Base-by-base conservation (phyloP, 2,797 vertebrate genomes). In the Danio tinwini region DNA sequence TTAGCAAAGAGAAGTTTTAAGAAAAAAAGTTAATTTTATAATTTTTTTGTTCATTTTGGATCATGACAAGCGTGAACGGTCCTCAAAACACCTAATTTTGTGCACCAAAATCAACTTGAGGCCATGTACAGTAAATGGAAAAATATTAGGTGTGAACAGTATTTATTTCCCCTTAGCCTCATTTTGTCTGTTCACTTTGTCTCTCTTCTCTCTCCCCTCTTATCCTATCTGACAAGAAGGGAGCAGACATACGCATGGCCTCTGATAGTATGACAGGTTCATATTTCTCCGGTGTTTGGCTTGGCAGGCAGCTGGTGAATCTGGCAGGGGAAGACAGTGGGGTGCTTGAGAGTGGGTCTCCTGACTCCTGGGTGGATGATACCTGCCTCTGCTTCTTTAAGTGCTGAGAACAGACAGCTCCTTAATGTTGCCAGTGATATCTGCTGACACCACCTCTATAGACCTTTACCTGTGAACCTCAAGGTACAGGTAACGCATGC, bases 351-450 rank as follows among this genome's bases (percentile, higher is more conserved):
- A 53, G 37, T 12, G 67, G 86, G 86, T 87, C 88, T 74, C 79
- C 81, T 81, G 86, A 89, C 83, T 86, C 87, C 86, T 86, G 78
- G 84, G 77, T 50, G 49, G 47, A 91, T 84, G 89, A 84, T 78
- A 52, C 83, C 71, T 67, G 71, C 19, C 49, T 74, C 12, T 49
- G 40, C 19, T 47, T 74, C 16, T 47, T 50, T 82, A 71, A 42
- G 45, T 42, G 45, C 80, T 71, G 59, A 71, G 55, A 78, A 88
- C 87, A 84, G 75, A 74, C 79, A 86, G 75, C 39, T 76, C 56
- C 76, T 78, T 86, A 76, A 84, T 78, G 78, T 78, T 86, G 61
- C 68, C 74, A 82, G 62, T 83, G 82, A 91, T 88, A 61, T 42
- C 47, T 3, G 37, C 56, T 39, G 64, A 61, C 56, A 40, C 29